Base-by-base conservation (phyloP, 2,113 vertebrate species). In the Cnemophilus loriae region DNA sequence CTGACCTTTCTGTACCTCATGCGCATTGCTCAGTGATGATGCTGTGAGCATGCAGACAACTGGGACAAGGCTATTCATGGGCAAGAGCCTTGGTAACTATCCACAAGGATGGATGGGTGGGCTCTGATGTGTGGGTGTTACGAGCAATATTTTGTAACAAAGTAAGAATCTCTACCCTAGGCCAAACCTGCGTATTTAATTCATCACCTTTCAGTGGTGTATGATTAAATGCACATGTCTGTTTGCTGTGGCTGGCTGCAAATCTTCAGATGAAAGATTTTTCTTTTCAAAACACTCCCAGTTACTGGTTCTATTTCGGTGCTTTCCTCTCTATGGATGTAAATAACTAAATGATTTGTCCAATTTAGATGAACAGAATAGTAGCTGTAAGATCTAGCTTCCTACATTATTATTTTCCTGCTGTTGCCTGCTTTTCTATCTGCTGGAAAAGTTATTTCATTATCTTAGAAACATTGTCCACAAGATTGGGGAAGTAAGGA, bases 1-100 rank as follows among this genome's bases (percentile, higher is more conserved):
- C 56, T 91, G 95, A 93, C 95, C 95, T 97, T 97, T 92, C 65
- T 8, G 3, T 63, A 24, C 35, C 55, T 71, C 39, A 22, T 81
- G 47, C 3, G 2, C 76, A 6, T 67, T 81, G 56, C 89, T 89
- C 9, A 16, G 0, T 19, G 47, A 49, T 49, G 91, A 71, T 89
- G 87, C 61, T 85, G 49, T 78, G 57, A 87, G 70, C 23, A 19
- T 60, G 52, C 76, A 95, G 71, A 63, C 21, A 71, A 6, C 67
- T 41, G 86, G 82, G 84, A 73, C 61, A 73, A 56, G 57, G 32
- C 0, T 3, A 78, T 84, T 75, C 74, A 46, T 64, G 37, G 37
- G 27, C 68, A 86, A 71, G 16, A 71, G 41, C 46, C 75, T 75
- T 82, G 65, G 37, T 83, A 78, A 4, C 41, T 49, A 13, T 23